Evolutionary conservation across 2,113 vertebrate genomes (phyloP).

Genomic region (Menura novaehollandiae): DNA sequence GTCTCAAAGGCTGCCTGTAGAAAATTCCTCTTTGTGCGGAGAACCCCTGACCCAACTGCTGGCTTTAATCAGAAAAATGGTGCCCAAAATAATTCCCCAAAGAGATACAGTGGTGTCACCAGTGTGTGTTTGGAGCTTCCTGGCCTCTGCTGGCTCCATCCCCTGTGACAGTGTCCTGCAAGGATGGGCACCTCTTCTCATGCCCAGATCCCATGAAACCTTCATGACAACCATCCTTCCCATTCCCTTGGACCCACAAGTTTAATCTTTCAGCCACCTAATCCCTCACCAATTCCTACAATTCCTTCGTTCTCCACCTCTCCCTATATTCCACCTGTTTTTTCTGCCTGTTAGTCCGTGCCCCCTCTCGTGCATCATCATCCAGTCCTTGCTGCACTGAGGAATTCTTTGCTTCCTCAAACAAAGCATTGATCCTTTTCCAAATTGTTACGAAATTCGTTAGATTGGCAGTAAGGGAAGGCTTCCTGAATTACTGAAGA

Average conservation of each 20-base stretch:
- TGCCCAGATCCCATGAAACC: not conserved
- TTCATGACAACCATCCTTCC: not conserved
- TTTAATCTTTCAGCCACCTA: not conserved
- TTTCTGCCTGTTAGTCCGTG: not conserved
- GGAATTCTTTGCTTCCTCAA: not conserved
- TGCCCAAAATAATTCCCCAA: not conserved
- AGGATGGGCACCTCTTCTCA: not conserved
- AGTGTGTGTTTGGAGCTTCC: not conserved
- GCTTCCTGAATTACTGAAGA: not conserved
- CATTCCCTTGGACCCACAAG: not conserved
- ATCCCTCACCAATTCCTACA: not conserved
- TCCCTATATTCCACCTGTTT: not conserved
- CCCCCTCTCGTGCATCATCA: not conserved
- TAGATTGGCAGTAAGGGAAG: not conserved
- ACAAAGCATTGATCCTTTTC: not conserved
- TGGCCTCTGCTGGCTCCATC: not conserved
- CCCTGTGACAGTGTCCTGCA: not conserved
- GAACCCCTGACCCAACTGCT: accelerated
- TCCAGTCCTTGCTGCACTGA: not conserved
- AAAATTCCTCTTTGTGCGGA: not conserved
- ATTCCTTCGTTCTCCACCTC: not conserved
- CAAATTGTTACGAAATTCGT: not conserved
- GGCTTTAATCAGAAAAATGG: not conserved
- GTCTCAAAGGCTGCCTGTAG: not conserved
- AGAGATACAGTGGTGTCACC: not conserved